phyloP scores from a whole-genome alignment of 2,888 invertebrate species.

The Bhutanitis thaidina region DNA sequence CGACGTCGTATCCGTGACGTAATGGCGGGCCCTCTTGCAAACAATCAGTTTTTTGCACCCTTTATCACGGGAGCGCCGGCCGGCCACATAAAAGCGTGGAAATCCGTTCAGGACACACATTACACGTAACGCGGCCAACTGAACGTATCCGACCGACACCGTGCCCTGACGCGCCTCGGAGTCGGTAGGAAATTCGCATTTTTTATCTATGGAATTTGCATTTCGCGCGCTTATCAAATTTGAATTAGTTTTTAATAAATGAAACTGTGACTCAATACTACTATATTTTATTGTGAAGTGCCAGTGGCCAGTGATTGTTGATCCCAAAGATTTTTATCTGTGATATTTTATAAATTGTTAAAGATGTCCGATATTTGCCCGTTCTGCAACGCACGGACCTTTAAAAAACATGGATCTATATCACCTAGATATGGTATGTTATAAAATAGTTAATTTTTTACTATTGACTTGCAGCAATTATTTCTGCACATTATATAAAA shows the following conservation, averaged over 20 bases:
- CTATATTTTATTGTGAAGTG: constrained; percentile 36
- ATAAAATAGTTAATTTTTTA: background rate
- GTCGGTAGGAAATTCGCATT: constrained; percentile 23
- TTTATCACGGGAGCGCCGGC: constrained; percentile 70
- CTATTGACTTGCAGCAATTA: background rate
- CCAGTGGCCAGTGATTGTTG: constrained; percentile 35
- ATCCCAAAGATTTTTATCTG: constrained; percentile 44
- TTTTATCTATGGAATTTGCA: constrained; percentile 8
- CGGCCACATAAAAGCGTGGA: constrained; percentile 71
- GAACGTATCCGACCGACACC: constrained; percentile 58
- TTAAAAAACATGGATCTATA: constrained; percentile 37
- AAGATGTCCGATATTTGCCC: constrained; percentile 50
- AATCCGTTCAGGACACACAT: constrained; percentile 75
- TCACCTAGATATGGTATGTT: constrained; percentile 49
- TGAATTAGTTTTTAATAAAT: background rate
- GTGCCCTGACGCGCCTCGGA: constrained; percentile 41
- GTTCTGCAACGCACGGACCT: constrained; percentile 53
- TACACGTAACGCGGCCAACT: constrained; percentile 67
- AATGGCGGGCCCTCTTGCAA: constrained; percentile 65
- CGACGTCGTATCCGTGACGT: constrained; percentile 70
- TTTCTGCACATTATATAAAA: background rate
- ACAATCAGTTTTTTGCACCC: constrained; percentile 77
- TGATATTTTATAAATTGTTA: constrained; percentile 50
- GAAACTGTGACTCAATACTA: constrained; percentile 1
- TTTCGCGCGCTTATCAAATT: constrained; percentile 9